A percentile compares a stretch with the other conserved stretches of the same genome.
phyloP scores from a whole-genome alignment of 2,113 vertebrate genomes.

The Poeciliopsis prolifica region DNA sequence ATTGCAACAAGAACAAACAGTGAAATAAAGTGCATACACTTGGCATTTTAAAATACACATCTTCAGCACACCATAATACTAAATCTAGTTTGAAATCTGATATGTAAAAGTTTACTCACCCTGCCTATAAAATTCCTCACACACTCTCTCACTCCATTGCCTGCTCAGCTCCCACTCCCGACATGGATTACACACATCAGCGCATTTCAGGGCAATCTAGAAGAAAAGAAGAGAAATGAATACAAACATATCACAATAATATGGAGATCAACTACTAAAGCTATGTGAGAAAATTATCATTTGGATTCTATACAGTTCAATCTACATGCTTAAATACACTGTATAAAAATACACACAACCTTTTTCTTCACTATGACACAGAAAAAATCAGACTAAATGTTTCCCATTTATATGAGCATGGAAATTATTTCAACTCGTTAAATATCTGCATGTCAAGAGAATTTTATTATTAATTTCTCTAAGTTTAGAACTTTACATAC shows the following conservation, averaged over 20 bases:
- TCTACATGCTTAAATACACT: too few species aligned
- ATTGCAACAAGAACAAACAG: neutral
- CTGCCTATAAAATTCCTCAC: slow-evolving; percentile 94
- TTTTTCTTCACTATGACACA: too few species aligned
- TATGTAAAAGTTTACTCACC: slow-evolving; percentile 74
- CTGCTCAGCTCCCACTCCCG: slow-evolving; percentile 92
- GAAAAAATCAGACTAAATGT: too few species aligned
- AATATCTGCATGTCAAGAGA: too few species aligned
- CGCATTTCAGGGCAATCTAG: slow-evolving; percentile 94
- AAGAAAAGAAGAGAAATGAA: neutral
- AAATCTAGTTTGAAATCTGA: neutral
- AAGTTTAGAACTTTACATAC: too few species aligned
- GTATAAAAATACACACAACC: too few species aligned
- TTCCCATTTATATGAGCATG: too few species aligned
- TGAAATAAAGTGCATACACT: neutral
- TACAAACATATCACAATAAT: too few species aligned
- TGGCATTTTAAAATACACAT: neutral
- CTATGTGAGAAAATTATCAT: neutral
- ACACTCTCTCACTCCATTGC: slow-evolving; percentile 94
- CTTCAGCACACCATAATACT: neutral
- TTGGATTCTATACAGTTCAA: neutral
- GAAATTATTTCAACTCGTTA: too few species aligned
- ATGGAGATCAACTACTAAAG: too few species aligned
- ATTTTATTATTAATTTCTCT: too few species aligned
- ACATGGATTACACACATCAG: slow-evolving; percentile 94